phyloP scores from a whole-genome alignment of 2,113 vertebrate genomes.

The Xiphorhynchus elegans region DNA sequence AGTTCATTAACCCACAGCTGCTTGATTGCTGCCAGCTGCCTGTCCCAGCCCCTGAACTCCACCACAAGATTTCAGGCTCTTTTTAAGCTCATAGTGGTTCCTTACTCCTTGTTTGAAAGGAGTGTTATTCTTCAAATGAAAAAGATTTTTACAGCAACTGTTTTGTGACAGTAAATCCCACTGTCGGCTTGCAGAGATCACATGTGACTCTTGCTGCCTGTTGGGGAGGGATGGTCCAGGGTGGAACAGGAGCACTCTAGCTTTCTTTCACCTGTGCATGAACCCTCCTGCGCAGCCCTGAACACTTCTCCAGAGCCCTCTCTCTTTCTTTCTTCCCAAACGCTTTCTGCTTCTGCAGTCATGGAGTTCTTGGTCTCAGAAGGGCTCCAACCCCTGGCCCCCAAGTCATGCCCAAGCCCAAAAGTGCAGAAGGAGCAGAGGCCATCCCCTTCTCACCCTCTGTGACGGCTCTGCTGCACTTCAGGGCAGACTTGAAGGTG shows the following conservation, averaged over 20 bases:
- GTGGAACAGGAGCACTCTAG: neutral
- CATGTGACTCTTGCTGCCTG: neutral
- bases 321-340: neutral
- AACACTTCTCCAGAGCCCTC: fast-evolving
- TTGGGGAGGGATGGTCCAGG: neutral
- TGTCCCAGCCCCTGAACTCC: neutral
- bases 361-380: neutral
- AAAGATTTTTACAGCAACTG: neutral
- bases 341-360: neutral
- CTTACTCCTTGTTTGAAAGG: neutral
- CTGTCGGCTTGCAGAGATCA: no score
- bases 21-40: neutral
- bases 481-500: neutral
- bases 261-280: fast-evolving
- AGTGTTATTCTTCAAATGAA: neutral
- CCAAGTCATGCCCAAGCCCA: fast-evolving
- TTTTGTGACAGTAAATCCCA: neutral
- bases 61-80: neutral
- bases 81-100: neutral
- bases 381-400: neutral
- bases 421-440: fast-evolving
- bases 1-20: neutral
- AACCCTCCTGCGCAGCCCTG: neutral
- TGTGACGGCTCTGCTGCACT: neutral
- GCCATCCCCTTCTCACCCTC: neutral